Base-by-base conservation (phyloP, 2,113 vertebrate genomes). In the Megaceryle maxima region DNA sequence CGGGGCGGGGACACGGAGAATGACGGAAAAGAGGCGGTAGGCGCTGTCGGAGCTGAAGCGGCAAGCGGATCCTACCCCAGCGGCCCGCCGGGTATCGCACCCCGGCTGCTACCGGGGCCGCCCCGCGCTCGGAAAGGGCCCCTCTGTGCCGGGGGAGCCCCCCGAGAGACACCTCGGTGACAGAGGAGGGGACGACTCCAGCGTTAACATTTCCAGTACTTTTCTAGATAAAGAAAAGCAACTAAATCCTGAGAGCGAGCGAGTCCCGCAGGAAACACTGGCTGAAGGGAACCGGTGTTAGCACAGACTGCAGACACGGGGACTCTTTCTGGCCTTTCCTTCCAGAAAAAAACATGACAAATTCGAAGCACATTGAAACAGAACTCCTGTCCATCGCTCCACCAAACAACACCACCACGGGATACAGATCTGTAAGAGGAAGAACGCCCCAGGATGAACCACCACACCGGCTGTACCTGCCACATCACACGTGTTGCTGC, bases 261-360 rank as follows among this genome's bases (percentile, higher is more conserved):
- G 4, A 13, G 33, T 31, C 13, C 56, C 26, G 1, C 9, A n/a
- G 48, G 5, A 19, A 17, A 5, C 1, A 9, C 24, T 16, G 1
- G 18, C 43, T 1, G 15, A 17, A 28, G 62, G 39, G 43, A 64
- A 16, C 22, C 0, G 63, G 35, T 5, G 53, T 8, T 73, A 4
- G 76, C 53, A 4, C 82, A 5, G 56, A 6, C 9, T 3, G 3
- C 55, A 3, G 56, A 4, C 56, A 16, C 4, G 0, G 0, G 0
- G 8, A 7, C 28, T 19, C 29, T 31, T 16, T 10, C 51, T 4
- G 60, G 56, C 44, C 41, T 7, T 11, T 12, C 35, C 64, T 59
- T 13, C 24, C 39, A 2, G 7, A 46, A 21, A 21, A 0, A 1
- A 1, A 6, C 41, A 0, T 9, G 1, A 6, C 13, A 3, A 3